Evolutionary conservation across 2,113 vertebrate species (phyloP).

Genomic region (Pluvianellus socialis): DNA sequence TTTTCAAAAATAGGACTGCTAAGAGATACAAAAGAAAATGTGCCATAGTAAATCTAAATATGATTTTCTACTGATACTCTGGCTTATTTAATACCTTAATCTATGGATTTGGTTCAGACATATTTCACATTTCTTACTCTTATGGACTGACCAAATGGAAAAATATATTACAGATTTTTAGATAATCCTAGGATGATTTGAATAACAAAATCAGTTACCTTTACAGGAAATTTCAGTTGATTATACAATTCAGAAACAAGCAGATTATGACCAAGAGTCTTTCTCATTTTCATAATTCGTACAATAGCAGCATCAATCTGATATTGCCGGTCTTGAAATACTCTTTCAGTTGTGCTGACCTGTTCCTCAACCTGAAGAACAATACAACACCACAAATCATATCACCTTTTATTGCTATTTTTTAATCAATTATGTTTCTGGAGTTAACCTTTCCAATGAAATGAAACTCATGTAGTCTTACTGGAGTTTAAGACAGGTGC

Average conservation of each 20-base stretch:
- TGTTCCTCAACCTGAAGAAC: slow-evolving; percentile 89
- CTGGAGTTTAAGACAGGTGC: not conserved
- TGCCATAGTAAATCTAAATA: not conserved
- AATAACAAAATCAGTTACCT: slow-evolving; percentile 73
- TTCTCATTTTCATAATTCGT: slow-evolving; percentile 96
- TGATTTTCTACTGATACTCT: not conserved
- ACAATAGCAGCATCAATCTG: slow-evolving; percentile 94
- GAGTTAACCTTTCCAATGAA: not conserved
- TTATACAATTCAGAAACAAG: slow-evolving; percentile 93
- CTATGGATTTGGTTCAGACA: not conserved
- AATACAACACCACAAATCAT: not conserved
- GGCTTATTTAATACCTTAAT: not conserved
- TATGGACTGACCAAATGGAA: not conserved
- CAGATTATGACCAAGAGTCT: slow-evolving; percentile 90
- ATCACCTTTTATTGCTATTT: not conserved
- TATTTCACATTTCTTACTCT: not conserved
- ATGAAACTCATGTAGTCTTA: not conserved
- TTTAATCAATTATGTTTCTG: not conserved
- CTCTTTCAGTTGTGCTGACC: slow-evolving; percentile 91
- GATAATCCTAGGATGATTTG: not conserved
- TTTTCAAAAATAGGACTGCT: not conserved
- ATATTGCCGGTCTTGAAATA: slow-evolving; percentile 93
- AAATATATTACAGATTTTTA: not conserved
- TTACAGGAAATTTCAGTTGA: slow-evolving; percentile 95
- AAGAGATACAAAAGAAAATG: not conserved